A percentile compares a stretch with the other conserved stretches of the same genome.
These are phyloP conservation scores for Prionailurus bengalensis DNA, from an alignment of 2,113 vertebrate genomes.

Conservation along the genomic window DNA sequence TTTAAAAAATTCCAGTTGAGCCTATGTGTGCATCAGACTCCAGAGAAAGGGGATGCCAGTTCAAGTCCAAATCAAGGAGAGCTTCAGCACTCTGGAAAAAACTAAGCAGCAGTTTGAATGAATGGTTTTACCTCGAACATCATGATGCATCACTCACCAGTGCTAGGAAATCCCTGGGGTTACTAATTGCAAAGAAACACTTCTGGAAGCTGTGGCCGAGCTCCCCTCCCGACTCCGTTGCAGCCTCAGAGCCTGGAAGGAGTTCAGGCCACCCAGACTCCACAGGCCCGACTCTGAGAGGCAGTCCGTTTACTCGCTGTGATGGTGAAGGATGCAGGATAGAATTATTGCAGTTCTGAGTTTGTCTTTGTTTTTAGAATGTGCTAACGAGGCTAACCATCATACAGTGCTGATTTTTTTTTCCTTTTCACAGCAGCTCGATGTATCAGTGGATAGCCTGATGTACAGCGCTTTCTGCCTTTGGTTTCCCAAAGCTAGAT, in stretches of 20 bases:
- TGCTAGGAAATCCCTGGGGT: not conserved
- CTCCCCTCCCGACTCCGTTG: fast-evolving
- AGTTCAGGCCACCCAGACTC: fast-evolving
- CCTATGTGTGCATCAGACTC: not conserved
- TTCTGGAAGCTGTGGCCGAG: not conserved
- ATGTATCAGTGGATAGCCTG: not conserved
- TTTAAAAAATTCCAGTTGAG: not conserved
- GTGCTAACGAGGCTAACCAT: not conserved
- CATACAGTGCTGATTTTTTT: fast-evolving
- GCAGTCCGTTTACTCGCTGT: fast-evolving
- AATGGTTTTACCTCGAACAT: not conserved
- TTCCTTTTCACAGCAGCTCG: not conserved
- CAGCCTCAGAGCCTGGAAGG: not conserved
- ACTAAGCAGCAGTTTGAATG: fast-evolving
- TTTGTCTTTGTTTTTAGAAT: not conserved
- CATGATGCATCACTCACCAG: too few species aligned
- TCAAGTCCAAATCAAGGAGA: not conserved
- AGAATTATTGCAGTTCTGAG: fast-evolving
- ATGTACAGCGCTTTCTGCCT: fast-evolving
- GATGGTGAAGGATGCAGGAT: not conserved
- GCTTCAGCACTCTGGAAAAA: too few species aligned
- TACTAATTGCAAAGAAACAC: not conserved
- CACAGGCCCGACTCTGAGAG: fast-evolving
- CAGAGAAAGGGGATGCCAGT: not conserved
- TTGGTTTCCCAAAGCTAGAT: not conserved